Evolutionary conservation across 2,113 vertebrate species (phyloP), one percentile per base, ranked within the genome.

Genomic region (Forbesichthys agassizii): DNA sequence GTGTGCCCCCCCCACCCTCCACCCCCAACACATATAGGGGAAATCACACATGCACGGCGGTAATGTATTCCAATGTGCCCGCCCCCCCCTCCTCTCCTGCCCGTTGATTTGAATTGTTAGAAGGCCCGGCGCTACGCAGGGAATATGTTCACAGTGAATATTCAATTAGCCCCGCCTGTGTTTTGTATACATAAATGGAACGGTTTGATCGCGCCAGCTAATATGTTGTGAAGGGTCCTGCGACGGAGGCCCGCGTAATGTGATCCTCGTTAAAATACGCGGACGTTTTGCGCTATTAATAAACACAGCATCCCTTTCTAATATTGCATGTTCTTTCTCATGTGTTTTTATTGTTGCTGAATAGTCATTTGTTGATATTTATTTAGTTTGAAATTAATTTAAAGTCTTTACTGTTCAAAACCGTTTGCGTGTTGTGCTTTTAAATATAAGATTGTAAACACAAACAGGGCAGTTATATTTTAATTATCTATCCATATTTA

Each of bases 131-230:
- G 82, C 85, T 89, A 89, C 86, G 85, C 82, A 57, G 81, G 48
- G 83, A 90, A 89, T 90, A 90, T 89, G 87, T 90, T 90, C 86
- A 85, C 82, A 83, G 87, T 88, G 86, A 87, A 90, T 91, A 90
- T 90, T 86, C 74, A 84, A 89, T 89, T 63, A 86, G 84, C 65
- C 47, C 27, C 0, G 20, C 14, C 66, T 69, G 14, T 84, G 61
- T 72, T 88, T 83, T 69, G 69, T 73, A 61, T 76, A 78, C 75
- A 82, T 88, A 11, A 78, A 81, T 72, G 72, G 77, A 69, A 56
- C 11, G 54, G 1, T 6, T 71, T 66, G 74, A 57, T 58, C 20
- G 61, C 1, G 60, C 33, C n/a, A 53, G 66, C 71, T 90, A 88
- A 90, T 84, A 48, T 3, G 75, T 54, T 71, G 74, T 87, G 88